A percentile compares a stretch with the other conserved stretches of the same genome.
These are phyloP conservation scores for Megaceryle torquata DNA, from an alignment of 2,113 vertebrate species.

Conservation along the genomic window DNA sequence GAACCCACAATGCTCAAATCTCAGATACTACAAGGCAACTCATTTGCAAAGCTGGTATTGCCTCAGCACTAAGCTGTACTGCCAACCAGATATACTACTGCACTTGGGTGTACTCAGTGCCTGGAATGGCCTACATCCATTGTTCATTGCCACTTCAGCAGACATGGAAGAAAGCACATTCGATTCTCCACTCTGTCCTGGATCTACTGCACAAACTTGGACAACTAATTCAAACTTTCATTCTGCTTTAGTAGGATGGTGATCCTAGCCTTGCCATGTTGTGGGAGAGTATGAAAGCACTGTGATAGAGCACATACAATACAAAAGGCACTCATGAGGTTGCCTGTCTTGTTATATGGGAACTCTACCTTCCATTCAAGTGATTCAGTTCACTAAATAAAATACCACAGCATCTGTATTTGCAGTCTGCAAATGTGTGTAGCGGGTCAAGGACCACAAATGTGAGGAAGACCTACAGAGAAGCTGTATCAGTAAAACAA, in stretches of 20 bases:
- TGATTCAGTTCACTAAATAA: not conserved
- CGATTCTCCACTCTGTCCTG: not conserved
- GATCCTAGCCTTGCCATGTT: not conserved
- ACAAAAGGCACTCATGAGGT: not conserved
- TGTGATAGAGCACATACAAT: not conserved
- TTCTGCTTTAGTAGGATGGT: not conserved
- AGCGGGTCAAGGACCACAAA: not conserved
- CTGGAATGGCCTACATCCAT: rapidly evolving
- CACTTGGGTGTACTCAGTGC: too few relatives aligned
- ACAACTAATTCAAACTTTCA: not conserved
- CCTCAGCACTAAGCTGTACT: not conserved
- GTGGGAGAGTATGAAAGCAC: not conserved
- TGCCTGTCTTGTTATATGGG: not conserved
- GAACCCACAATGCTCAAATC: not conserved
- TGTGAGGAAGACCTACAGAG: not conserved
- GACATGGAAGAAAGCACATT: not conserved
- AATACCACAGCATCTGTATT: not conserved
- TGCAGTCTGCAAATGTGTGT: not conserved
- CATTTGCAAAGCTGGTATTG: not conserved
- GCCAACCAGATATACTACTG: not conserved
- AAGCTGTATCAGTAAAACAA: not conserved
- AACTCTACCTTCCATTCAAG: not conserved
- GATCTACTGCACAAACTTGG: not conserved
- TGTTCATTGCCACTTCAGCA: not conserved
- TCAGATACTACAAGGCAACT: not conserved